Percentiles rank a stretch among this genome's conserved stretches.
These are phyloP conservation scores for Drosophila basisetae DNA, from an alignment of 2,888 invertebrate genomes.

Conservation along the genomic window DNA sequence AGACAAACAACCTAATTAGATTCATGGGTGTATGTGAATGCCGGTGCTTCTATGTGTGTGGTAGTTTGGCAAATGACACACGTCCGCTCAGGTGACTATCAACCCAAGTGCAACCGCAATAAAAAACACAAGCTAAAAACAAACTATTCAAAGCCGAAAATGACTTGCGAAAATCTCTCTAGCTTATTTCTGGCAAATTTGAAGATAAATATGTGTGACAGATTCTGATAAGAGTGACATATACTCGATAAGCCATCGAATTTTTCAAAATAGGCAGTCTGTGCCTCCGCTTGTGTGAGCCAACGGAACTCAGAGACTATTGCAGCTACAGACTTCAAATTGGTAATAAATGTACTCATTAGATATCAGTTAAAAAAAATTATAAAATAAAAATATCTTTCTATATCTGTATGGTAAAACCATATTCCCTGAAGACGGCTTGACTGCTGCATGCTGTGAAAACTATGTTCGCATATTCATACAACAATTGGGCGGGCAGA, in stretches of 20 bases:
- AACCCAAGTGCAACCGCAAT: conserved; percentile 27
- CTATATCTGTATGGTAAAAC: not conserved
- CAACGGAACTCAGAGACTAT: not conserved
- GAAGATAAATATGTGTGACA: no score
- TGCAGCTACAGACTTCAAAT: not conserved
- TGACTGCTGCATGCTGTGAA: no score
- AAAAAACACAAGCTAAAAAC: not conserved
- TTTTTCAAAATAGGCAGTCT: not conserved
- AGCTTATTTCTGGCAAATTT: not conserved
- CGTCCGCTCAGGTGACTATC: conserved; percentile 38
- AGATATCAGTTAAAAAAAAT: not conserved
- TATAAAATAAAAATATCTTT: not conserved
- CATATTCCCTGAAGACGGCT: not conserved
- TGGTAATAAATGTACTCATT: not conserved
- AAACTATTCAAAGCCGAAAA: not conserved
- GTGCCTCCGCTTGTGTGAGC: no score
- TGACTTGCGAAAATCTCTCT: not conserved
- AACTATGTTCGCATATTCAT: no score
- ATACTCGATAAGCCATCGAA: no score
- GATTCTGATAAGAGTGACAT: no score
- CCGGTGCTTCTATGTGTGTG: not conserved
- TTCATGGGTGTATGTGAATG: conserved; percentile 31
- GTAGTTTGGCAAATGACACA: conserved; percentile 15
- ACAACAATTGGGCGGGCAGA: not conserved
- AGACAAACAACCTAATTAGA: conserved; percentile 61